A percentile compares a stretch with the other conserved stretches of the same genome.
Evolutionary conservation across 2,113 vertebrate species (phyloP).

Genomic region (Hystrix cristata): DNA sequence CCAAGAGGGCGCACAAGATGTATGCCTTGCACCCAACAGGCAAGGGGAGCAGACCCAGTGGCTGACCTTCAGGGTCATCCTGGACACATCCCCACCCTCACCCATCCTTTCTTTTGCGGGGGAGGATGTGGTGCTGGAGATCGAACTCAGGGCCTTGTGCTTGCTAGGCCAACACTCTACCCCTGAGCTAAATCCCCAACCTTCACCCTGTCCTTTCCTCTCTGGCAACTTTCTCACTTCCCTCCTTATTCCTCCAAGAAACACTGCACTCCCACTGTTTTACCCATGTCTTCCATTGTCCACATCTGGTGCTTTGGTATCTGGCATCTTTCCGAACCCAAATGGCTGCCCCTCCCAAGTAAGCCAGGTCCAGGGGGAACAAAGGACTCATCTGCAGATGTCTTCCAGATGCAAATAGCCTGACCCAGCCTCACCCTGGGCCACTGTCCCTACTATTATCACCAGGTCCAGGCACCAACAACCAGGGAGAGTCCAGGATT

Average conservation of each 20-base stretch:
- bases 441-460: neutral
- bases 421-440: neutral
- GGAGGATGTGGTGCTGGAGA: too few relatives aligned
- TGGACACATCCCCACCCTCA: neutral
- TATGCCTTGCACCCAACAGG: accelerated
- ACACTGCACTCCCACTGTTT: neutral
- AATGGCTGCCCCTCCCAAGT: neutral
- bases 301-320: neutral
- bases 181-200: too few relatives aligned
- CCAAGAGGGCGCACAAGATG: accelerated
- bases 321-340: neutral
- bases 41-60: too few relatives aligned
- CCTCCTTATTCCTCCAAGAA: neutral
- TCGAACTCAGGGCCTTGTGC: too few relatives aligned
- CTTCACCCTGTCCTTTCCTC: neutral
- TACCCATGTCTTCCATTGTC: neutral
- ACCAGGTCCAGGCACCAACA: neutral
- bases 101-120: too few relatives aligned
- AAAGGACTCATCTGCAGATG: neutral
- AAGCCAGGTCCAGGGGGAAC: neutral
- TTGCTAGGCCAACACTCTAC: too few relatives aligned
- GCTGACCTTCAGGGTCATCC: neutral
- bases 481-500: neutral
- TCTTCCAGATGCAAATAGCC: neutral
- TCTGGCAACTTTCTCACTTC: neutral